Percentiles rank a stretch among this genome's conserved stretches.
These are phyloP conservation scores for Mus pahari DNA, from an alignment of 2,113 vertebrate genomes.

Conservation along the genomic window DNA sequence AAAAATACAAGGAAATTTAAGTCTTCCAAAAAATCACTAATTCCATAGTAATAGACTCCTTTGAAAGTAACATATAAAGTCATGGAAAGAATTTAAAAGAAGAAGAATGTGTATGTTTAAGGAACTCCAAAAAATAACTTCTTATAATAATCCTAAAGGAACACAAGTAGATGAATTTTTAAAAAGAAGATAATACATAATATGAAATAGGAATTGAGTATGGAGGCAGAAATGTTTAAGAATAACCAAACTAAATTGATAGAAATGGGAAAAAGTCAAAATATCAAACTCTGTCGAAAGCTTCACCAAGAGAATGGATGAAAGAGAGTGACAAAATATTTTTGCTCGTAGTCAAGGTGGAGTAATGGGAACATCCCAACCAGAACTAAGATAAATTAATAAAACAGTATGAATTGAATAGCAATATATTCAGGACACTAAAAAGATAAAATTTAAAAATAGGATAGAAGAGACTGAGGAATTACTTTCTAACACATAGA, in stretches of 20 bases:
- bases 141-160: not conserved
- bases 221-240: not conserved
- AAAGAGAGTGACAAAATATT: not conserved
- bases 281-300: not conserved
- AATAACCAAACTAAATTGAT: not conserved
- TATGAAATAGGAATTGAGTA: not conserved
- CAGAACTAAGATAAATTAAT: not conserved
- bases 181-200: not conserved
- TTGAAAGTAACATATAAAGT: not conserved
- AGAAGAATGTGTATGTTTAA: not conserved
- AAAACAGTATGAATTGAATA: not conserved
- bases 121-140: not conserved
- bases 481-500: not conserved
- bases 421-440: not conserved
- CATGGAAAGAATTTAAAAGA: not conserved
- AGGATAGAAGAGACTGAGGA: not conserved
- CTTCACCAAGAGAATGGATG: not conserved
- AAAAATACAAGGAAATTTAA: not conserved
- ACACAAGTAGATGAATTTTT: not conserved
- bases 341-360: not conserved
- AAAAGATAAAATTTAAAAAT: not conserved
- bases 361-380: not conserved
- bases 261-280: not conserved
- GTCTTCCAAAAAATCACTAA: not conserved
- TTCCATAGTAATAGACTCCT: not conserved